Conservation (phyloP, 2,113 vertebrate genomes). For the Catharus fuscescens region DNA sequence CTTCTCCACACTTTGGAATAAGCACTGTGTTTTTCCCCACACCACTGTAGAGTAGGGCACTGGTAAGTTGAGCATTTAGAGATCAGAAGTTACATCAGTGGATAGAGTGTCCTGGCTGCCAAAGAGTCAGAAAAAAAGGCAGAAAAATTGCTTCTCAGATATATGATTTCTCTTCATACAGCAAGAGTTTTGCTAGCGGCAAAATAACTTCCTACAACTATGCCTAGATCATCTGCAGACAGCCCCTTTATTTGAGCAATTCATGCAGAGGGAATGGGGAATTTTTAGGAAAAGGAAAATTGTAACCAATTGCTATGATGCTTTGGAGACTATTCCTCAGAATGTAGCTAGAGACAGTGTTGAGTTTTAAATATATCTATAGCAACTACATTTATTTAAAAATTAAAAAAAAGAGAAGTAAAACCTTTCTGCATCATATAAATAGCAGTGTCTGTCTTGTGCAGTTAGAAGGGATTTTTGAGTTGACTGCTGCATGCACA, state of each 20-base stretch:
- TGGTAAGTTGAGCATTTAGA: not conserved
- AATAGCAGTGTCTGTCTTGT: not conserved
- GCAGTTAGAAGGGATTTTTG: not conserved
- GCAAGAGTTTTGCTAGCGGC: not conserved
- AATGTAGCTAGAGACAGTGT: not conserved
- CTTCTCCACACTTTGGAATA: not conserved
- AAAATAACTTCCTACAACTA: not conserved
- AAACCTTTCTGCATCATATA: not conserved
- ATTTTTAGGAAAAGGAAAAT: slow-evolving; percentile 20
- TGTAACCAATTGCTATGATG: not conserved
- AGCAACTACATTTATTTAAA: not conserved
- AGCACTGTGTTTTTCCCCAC: not conserved
- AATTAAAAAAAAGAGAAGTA: not conserved
- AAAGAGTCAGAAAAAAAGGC: not conserved
- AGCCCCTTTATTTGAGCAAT: not conserved
- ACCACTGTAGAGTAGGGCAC: not conserved
- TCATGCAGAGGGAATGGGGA: not conserved
- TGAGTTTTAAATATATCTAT: not conserved
- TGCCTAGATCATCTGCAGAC: not conserved
- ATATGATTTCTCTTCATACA: not conserved
- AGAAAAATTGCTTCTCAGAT: not conserved
- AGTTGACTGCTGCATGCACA: not conserved
- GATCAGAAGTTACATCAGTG: not conserved
- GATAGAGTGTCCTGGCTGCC: not conserved
- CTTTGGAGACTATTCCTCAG: not conserved